Conservation (phyloP, 2,888 invertebrate species). For the Eristalis arbustorum region DNA sequence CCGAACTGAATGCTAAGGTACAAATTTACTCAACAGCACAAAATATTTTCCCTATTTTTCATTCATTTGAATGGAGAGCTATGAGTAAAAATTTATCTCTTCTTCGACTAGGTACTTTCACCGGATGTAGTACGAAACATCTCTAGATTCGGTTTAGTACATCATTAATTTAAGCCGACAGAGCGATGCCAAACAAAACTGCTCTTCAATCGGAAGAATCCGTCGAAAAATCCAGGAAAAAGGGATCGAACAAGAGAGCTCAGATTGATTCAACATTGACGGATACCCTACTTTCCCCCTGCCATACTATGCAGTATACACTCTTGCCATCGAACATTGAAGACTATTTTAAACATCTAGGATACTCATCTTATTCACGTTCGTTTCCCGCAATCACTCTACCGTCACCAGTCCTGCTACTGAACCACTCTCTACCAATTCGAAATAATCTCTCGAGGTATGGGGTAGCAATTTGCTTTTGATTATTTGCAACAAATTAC, state of each 20-base stretch:
- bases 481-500: slow-evolving; percentile 62
- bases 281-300: slow-evolving; percentile 14
- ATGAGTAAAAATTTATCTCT: slow-evolving; percentile 65
- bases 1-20: slow-evolving; percentile 1
- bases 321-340: slow-evolving; percentile 7
- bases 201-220: slow-evolving; percentile 50
- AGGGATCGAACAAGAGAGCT: slow-evolving; percentile 23
- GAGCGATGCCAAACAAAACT: slow-evolving; percentile 56
- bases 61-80: slow-evolving; percentile 64
- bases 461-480: slow-evolving; percentile 62
- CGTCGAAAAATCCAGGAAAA: background rate
- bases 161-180: slow-evolving; percentile 68
- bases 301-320: slow-evolving; percentile 19
- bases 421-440: background rate
- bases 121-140: slow-evolving; percentile 21
- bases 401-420: background rate
- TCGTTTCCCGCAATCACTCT: slow-evolving; percentile 50
- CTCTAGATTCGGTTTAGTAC: slow-evolving; percentile 59
- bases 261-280: slow-evolving; percentile 62
- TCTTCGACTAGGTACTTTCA: slow-evolving; percentile 1
- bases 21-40: slow-evolving; percentile 61
- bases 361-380: slow-evolving; percentile 47
- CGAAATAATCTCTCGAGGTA: slow-evolving; percentile 43
- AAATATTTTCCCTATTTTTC: slow-evolving; percentile 65
- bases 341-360: slow-evolving; percentile 37